phyloP scores from a whole-genome alignment of 2,888 invertebrate species.

The Cerceris rybyensis region DNA sequence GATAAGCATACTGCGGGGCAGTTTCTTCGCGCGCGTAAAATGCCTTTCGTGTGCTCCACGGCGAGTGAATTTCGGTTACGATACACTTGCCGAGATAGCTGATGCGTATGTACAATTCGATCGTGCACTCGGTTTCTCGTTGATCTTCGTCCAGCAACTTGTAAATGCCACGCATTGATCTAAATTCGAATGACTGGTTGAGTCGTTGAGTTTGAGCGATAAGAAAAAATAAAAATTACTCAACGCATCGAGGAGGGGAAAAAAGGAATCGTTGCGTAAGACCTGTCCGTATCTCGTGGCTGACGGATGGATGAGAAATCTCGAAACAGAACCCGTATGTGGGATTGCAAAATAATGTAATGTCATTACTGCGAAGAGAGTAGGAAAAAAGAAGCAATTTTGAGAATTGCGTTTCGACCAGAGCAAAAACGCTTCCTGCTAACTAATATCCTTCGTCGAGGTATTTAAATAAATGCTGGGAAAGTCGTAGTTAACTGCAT shows the following conservation, averaged over 20 bases:
- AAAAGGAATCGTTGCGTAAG: neutral
- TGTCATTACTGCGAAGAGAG: too few relatives aligned
- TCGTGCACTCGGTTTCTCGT: slow-evolving; percentile 46
- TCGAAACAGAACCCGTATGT: neutral
- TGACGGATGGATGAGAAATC: neutral
- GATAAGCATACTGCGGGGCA: slow-evolving; percentile 68
- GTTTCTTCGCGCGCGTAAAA: slow-evolving; percentile 72
- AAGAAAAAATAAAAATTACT: neutral
- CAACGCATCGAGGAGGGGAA: neutral
- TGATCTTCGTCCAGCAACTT: slow-evolving; percentile 61
- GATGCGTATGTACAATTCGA: slow-evolving; percentile 72
- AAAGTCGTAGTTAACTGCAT: slow-evolving; percentile 43
- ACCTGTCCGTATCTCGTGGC: neutral
- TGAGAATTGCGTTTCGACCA: neutral
- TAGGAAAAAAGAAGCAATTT: too few relatives aligned
- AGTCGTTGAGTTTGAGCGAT: neutral
- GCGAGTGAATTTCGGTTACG: slow-evolving; percentile 71
- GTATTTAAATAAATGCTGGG: slow-evolving; percentile 47
- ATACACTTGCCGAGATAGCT: slow-evolving; percentile 74
- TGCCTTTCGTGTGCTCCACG: slow-evolving; percentile 21
- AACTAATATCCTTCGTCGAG: slow-evolving; percentile 36
- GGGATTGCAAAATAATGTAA: neutral
- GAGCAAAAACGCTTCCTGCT: slow-evolving; percentile 22
- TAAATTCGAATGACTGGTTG: slow-evolving; percentile 25
- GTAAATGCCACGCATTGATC: slow-evolving; percentile 70